phyloP scores from a whole-genome alignment of 1,140 invertebrate genomes.

The Latrodectus geometricus region DNA sequence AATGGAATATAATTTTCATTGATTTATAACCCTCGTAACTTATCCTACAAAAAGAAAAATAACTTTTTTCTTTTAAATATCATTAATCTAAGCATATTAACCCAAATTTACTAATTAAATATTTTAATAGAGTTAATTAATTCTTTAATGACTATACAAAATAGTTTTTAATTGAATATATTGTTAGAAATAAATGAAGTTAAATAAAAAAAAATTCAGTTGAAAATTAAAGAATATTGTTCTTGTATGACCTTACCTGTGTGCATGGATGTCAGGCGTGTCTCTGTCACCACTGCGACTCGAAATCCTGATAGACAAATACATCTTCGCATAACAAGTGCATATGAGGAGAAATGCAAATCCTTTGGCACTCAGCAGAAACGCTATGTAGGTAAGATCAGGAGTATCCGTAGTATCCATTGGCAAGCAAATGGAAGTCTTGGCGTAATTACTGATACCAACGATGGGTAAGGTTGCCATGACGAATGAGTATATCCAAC shows the following conservation, averaged over 20 bases:
- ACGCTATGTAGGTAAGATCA: conserved; percentile 89
- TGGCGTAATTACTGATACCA: conserved; percentile 93
- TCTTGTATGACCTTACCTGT: conserved; percentile 6
- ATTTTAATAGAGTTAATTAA: too few relatives aligned
- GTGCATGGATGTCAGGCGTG: conserved; percentile 41
- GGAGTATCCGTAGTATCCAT: conserved; percentile 84
- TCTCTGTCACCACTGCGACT: conserved; percentile 72
- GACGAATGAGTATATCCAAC: conserved; percentile 89
- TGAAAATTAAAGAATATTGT: not conserved
- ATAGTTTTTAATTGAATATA: not conserved
- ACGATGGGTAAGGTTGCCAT: conserved; percentile 91
- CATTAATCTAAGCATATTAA: too few relatives aligned
- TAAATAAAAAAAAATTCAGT: not conserved
- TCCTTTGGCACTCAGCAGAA: conserved; percentile 92
- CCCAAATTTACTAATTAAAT: too few relatives aligned
- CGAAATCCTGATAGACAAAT: conserved; percentile 92
- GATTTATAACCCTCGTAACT: too few relatives aligned
- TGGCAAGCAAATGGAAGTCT: conserved; percentile 94
- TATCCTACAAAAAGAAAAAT: too few relatives aligned
- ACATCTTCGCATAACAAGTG: conserved; percentile 93
- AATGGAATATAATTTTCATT: too few relatives aligned
- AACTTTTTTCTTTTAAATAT: too few relatives aligned
- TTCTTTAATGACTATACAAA: not conserved
- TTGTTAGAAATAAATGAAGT: not conserved
- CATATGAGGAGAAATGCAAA: conserved; percentile 93